phyloP scores from a whole-genome alignment of 2,888 invertebrate species.

The Agrenia bidenticulata region DNA sequence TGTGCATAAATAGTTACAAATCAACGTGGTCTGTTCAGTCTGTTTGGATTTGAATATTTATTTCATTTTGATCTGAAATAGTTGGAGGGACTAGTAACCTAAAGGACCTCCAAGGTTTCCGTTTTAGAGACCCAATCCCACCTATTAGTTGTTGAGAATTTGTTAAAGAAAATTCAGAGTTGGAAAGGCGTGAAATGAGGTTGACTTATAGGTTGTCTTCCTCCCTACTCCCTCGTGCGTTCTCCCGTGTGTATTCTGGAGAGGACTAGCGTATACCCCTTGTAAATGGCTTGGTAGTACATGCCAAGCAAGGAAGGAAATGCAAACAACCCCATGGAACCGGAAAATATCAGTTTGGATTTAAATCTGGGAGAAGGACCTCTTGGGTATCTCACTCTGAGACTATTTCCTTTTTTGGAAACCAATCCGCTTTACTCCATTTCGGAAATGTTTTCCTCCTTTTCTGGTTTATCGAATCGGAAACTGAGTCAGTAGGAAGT shows the following conservation, averaged over 20 bases:
- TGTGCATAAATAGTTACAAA: too few relatives aligned
- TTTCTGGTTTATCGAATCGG: conserved; percentile 21
- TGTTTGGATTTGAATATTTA: too few relatives aligned
- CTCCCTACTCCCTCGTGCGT: background rate
- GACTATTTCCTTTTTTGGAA: too few relatives aligned
- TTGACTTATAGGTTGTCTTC: conserved; percentile 39
- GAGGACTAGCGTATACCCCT: too few relatives aligned
- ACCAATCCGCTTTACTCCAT: background rate
- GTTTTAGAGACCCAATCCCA: too few relatives aligned
- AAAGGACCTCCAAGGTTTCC: too few relatives aligned
- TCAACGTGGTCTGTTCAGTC: too few relatives aligned
- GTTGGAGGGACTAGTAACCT: too few relatives aligned
- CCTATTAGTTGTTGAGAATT: conserved; percentile 30
- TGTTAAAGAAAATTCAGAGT: conserved; percentile 32
- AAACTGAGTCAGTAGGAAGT: conserved; percentile 19
- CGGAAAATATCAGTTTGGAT: conserved; percentile 8
- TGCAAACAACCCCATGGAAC: conserved; percentile 11
- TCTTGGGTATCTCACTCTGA: too few relatives aligned
- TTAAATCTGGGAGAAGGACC: conserved; percentile 1
- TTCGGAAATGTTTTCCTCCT: conserved; percentile 7
- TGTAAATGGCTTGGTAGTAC: too few relatives aligned
- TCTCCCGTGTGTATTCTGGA: background rate
- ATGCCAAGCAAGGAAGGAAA: conserved; percentile 5
- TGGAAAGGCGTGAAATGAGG: conserved; percentile 43
- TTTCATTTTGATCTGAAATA: too few relatives aligned